These are phyloP conservation scores for Ammodytes dubius DNA, from an alignment of 2,113 vertebrate genomes.

Conservation along the genomic window DNA sequence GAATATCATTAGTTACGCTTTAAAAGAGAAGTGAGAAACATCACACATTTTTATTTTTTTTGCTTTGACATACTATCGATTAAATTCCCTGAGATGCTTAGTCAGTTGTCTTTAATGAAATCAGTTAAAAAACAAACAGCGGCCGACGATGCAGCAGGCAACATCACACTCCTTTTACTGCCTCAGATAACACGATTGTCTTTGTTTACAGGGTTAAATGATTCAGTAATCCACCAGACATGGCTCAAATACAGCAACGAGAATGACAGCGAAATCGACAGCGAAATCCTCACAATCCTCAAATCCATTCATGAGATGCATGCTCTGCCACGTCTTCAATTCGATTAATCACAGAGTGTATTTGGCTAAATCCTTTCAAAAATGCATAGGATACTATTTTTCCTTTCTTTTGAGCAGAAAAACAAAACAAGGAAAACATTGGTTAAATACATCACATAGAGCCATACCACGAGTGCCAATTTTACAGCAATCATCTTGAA, in stretches of 20 bases:
- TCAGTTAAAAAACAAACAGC: background rate
- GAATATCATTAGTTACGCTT: too few relatives aligned
- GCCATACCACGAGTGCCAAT: background rate
- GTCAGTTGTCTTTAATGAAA: background rate
- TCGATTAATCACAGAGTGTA: background rate
- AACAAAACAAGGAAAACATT: too few relatives aligned
- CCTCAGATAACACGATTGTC: slow-evolving; percentile 28
- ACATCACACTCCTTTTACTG: background rate
- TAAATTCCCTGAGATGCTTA: background rate
- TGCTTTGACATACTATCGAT: background rate
- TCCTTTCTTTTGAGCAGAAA: too few relatives aligned
- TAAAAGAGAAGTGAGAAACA: too few relatives aligned
- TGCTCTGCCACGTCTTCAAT: background rate
- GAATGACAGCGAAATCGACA: too few relatives aligned
- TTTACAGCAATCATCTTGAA: background rate
- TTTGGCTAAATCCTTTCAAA: background rate
- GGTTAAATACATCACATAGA: background rate
- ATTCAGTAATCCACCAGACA: background rate
- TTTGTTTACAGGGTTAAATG: slow-evolving; percentile 13
- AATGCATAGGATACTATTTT: background rate
- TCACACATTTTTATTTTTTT: too few relatives aligned
- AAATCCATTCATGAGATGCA: background rate
- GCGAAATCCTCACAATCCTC: slow-evolving; percentile 16
- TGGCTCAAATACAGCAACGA: background rate
- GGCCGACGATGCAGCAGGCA: background rate